Percentiles rank a stretch among this genome's conserved stretches.
Conservation (phyloP, 2,888 invertebrate species). For the Pammene fasciana region DNA sequence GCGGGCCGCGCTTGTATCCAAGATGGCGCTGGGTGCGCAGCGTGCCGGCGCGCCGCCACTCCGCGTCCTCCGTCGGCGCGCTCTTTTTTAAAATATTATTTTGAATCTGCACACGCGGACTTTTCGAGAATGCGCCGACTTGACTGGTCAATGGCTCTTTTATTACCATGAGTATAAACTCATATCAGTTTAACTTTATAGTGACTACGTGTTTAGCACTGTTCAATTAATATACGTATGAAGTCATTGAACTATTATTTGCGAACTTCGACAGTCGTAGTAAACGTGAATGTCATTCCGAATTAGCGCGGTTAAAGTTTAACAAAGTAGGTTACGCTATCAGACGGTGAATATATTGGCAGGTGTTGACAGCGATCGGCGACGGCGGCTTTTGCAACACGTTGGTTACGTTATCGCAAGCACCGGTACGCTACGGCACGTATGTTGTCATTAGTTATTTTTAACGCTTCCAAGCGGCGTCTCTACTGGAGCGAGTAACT, state of each 20-base stretch:
- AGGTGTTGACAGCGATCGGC: constrained; percentile 33
- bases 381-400: constrained; percentile 71
- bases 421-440: constrained; percentile 63
- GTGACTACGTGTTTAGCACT: constrained; percentile 14
- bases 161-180: constrained; percentile 1
- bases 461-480: constrained; percentile 67
- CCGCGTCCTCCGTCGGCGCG: constrained; percentile 56
- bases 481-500: constrained; percentile 65
- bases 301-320: neutral
- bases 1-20: constrained; percentile 65
- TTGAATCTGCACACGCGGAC: constrained; percentile 39
- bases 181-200: neutral
- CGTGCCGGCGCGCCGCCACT: constrained; percentile 69
- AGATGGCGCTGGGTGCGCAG: constrained; percentile 81
- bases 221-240: neutral
- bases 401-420: constrained; percentile 71
- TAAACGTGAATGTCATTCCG: constrained; percentile 10
- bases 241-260: constrained; percentile 7
- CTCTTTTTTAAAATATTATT: constrained; percentile 63
- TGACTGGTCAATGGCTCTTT: constrained; percentile 24
- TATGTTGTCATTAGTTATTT: constrained; percentile 82
- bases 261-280: constrained; percentile 11
- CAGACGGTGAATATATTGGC: constrained; percentile 31
- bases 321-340: constrained; percentile 19
- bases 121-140: constrained; percentile 35